These are phyloP conservation scores for Schizaphis graminum DNA, from an alignment of 2,888 invertebrate genomes.

Conservation along the genomic window DNA sequence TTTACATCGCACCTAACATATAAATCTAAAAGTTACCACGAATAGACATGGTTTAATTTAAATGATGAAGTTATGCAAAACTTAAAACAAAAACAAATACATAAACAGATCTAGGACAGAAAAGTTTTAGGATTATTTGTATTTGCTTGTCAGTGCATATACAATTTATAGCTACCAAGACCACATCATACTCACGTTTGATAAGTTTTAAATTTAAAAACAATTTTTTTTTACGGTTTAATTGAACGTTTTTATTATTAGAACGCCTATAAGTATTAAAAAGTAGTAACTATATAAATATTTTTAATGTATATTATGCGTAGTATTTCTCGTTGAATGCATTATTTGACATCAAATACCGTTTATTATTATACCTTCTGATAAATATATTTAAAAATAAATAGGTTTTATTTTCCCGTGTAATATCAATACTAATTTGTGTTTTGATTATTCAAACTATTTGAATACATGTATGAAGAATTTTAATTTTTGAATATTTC, in stretches of 20 bases:
- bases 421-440: not conserved
- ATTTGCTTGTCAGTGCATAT: not conserved
- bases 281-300: not conserved
- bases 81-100: not conserved
- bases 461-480: not conserved
- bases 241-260: not conserved
- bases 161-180: not conserved
- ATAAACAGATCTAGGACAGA: not conserved
- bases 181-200: not conserved
- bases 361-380: not conserved
- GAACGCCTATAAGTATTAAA: not conserved
- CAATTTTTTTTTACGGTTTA: not conserved
- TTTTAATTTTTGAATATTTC: not conserved
- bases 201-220: not conserved
- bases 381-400: not conserved
- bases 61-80: not conserved
- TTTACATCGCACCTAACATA: not conserved
- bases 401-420: not conserved
- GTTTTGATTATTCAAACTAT: not conserved
- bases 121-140: conserved; percentile 1
- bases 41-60: conserved; percentile 18
- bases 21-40: conserved; percentile 25
- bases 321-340: not conserved
- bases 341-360: not conserved
- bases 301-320: not conserved